Evolutionary conservation across 2,797 vertebrate species (phyloP).

Genomic region (Poeciliopsis paucimaculata): DNA sequence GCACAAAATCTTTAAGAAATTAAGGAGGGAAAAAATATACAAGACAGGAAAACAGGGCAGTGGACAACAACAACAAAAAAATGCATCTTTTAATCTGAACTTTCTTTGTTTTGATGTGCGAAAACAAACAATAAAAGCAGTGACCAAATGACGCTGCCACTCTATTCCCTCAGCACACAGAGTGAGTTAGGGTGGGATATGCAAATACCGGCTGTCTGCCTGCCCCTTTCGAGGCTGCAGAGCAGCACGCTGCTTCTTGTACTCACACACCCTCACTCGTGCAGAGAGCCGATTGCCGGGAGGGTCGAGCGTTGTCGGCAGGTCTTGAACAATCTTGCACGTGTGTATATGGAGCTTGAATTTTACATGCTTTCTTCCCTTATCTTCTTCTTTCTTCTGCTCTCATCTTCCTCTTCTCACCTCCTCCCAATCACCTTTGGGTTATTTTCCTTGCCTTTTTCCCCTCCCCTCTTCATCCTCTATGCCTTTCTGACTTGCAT

Average conservation of each 20-base stretch:
- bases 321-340: constrained; percentile 47
- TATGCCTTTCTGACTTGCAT: constrained; percentile 51
- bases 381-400: constrained; percentile 43
- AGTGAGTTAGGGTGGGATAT: constrained; percentile 79
- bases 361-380: constrained; percentile 51
- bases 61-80: neutral
- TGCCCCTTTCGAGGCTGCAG: constrained; percentile 75
- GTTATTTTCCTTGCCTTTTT: constrained; percentile 69
- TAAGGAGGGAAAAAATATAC: constrained; percentile 14
- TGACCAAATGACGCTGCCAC: constrained; percentile 23
- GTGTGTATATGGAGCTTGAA: constrained; percentile 49
- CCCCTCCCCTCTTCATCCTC: constrained; percentile 59
- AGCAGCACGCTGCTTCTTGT: constrained; percentile 60
- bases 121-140: constrained; percentile 5
- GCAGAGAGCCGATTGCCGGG: constrained; percentile 60
- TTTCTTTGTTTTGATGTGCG: neutral
- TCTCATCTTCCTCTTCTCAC: constrained; percentile 35
- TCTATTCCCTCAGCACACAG: constrained; percentile 17
- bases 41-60: neutral
- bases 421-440: constrained; percentile 74
- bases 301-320: constrained; percentile 62
- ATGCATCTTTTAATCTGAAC: neutral
- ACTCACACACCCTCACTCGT: constrained; percentile 62
- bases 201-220: constrained; percentile 76
- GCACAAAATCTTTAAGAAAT: constrained; percentile 37